phyloP scores from a whole-genome alignment of 1,140 invertebrate species.

The Drosophila varians region DNA sequence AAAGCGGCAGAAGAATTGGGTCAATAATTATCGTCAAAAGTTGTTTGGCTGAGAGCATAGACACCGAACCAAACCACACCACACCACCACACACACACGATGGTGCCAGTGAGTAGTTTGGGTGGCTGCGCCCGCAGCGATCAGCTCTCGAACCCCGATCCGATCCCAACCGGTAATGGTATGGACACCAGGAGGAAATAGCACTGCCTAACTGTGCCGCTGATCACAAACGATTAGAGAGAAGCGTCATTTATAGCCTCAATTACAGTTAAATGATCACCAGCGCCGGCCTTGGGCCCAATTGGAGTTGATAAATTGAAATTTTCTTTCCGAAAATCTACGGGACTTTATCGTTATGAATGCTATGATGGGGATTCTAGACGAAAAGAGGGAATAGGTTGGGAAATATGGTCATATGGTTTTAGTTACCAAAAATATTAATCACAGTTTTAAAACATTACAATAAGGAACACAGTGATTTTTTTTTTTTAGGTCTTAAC shows the following conservation, averaged over 20 bases:
- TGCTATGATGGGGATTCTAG: background rate
- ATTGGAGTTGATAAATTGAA: background rate
- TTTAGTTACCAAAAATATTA: background rate
- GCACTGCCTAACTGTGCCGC: constrained; percentile 39
- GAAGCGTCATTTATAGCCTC: constrained; percentile 33
- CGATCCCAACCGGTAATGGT: constrained; percentile 29
- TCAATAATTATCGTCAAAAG: constrained; percentile 60
- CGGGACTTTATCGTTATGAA: background rate
- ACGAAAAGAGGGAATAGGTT: background rate
- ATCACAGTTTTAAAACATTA: constrained; percentile 8
- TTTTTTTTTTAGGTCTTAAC: no score
- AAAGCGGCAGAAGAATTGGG: constrained; percentile 59
- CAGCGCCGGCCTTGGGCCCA: constrained; percentile 27
- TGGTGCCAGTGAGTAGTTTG: constrained; percentile 3
- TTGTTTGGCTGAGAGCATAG: constrained; percentile 44
- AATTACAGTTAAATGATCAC: constrained; percentile 41
- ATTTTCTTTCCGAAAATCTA: background rate
- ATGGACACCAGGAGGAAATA: constrained; percentile 38
- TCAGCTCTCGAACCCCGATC: constrained; percentile 25
- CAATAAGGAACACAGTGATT: constrained; percentile 5
- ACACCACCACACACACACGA: background rate
- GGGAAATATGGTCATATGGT: background rate
- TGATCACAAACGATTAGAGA: constrained; percentile 46
- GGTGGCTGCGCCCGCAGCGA: constrained; percentile 34
- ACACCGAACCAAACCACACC: no score